Percentiles rank a stretch among this genome's conserved stretches.
phyloP scores from a whole-genome alignment of 2,888 invertebrate species.

The Odiellus spinosus region DNA sequence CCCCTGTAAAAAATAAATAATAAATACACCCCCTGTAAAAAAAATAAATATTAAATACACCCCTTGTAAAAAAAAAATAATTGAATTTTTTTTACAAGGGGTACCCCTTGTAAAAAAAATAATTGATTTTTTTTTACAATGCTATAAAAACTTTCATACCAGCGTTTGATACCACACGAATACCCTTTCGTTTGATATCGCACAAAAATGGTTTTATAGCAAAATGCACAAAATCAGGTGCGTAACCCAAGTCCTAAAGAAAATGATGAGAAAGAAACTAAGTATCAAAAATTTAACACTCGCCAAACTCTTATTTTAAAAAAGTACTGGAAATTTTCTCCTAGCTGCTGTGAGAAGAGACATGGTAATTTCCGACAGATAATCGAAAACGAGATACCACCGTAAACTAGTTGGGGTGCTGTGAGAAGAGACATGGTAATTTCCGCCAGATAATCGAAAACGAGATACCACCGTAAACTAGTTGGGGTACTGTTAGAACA shows the following conservation, averaged over 20 bases:
- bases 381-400: constrained; percentile 37
- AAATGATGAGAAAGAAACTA: background rate
- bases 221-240: constrained; percentile 35
- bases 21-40: no score
- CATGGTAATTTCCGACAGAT: constrained; percentile 39
- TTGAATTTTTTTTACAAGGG: no score
- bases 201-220: constrained; percentile 32
- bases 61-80: no score
- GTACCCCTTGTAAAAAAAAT: no score
- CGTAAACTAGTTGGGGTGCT: constrained; percentile 31
- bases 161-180: constrained; percentile 35
- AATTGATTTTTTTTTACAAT: no score
- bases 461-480: constrained; percentile 33
- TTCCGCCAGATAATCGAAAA: constrained; percentile 37
- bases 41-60: no score
- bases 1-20: no score
- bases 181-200: constrained; percentile 33
- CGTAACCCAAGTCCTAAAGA: constrained; percentile 32
- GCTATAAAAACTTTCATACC: no score
- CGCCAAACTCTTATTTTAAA: background rate
- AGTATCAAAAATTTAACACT: background rate
- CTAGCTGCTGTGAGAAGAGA: constrained; percentile 34
- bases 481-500: constrained; percentile 32
- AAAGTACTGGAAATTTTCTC: constrained; percentile 30
- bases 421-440: constrained; percentile 38